Evolutionary conservation across 2,113 vertebrate species (phyloP), one percentile per base, ranked within the genome.

Genomic region (Apteryx owenii): DNA sequence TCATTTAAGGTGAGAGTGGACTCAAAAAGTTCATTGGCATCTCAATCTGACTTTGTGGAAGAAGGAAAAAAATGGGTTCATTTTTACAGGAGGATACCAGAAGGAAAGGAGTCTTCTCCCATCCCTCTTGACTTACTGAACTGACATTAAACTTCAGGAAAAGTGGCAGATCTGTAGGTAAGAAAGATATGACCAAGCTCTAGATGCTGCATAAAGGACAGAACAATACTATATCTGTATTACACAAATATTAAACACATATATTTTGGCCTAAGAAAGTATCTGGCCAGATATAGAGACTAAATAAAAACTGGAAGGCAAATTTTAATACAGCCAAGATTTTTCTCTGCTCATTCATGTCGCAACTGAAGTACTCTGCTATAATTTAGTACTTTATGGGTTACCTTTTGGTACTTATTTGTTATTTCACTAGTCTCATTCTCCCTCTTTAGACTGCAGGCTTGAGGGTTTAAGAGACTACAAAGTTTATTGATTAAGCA

Each of bases 21-120:
- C 14, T 79, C 14, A 13, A 85, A 33, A 48, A 7, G 4, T 70
- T 84, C 50, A 18, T 76, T 42, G 22, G 23, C 8, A 13, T n/a
- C 29, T 76, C 15, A 36, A 28, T 36, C 5, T 46, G 68, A 40
- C 42, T 56, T 29, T 36, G 3, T 22, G 28, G 17, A 38, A 13
- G 29, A n/a, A 36, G 2, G 5, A n/a, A 20, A 58, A 38, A 53
- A 8, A 38, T 12, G 8, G 1, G 2, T 4, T 15, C 2, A 4
- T 10, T 42, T 21, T 78, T 36, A 6, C 25, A 42, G 21, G 81
- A 6, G 10, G 6, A 3, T 51, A 72, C 3, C 5, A 44, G 66
- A 86, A 81, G 10, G 78, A 90, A 92, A 68, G 54, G 1, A 28
- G 1, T 58, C 53, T 46, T 9, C 7, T 66, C 13, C 8, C 77